Evolutionary conservation across 2,797 vertebrate species (phyloP), one percentile per base, ranked within the genome.

Genomic region (Melanotaenia pygmaea): DNA sequence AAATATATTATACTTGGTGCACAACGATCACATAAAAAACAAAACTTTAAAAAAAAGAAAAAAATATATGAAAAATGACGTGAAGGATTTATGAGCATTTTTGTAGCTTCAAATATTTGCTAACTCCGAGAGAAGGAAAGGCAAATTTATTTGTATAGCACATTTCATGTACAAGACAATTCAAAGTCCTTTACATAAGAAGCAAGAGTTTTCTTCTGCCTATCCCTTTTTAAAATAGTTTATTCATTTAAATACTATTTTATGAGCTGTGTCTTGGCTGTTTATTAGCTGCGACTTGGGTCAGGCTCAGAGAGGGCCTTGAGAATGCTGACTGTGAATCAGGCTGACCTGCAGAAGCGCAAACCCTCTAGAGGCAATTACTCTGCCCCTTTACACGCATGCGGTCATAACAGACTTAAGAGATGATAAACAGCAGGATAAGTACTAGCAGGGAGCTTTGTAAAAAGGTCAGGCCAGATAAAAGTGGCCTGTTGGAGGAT

Each of bases 311-410:
- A 80, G 61, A 43, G 66, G 18, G 51, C 57, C 61, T 5, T 7
- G 74, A 74, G 74, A 72, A 74, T 30, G 68, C 28, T 54, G 59
- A 67, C 72, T 43, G 60, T 67, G 75, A 82, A 63, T 83, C 58
- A 57, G 56, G 76, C 76, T 82, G 80, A 83, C 82, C 86, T 71
- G 82, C 75, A 85, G 73, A 81, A 74, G 80, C 66, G 65, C 62
- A 59, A 43, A 77, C 45, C 72, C 76, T 83, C 74, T 70, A 64
- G 69, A 80, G 74, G 71, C 69, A 81, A 79, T 81, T 80, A 76
- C 54, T 70, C 72, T 62, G 54, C 30, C 69, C 64, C 47, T 68
- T 63, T 56, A 45, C 71, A 67, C n/a, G 26, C 28, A 62, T 60
- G 66, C 83, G 77, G 82, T 86, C 75, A 70, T 66, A 26, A 37